Percentiles rank a stretch among this genome's conserved stretches.
phyloP scores from a whole-genome alignment of 2,113 vertebrate genomes.

The Dasypus novemcinctus region DNA sequence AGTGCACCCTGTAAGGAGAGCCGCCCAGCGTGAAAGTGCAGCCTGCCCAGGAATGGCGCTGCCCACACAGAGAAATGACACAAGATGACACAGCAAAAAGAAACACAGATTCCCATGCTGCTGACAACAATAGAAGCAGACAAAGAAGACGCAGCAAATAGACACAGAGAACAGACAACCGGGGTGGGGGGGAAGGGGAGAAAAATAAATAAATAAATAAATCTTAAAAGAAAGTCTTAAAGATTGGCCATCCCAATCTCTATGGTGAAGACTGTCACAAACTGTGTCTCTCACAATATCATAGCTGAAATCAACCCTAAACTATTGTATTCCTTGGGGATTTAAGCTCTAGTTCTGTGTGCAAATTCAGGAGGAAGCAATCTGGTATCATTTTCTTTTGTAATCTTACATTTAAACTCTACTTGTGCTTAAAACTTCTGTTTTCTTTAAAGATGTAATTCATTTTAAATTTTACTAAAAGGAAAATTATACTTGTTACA shows the following conservation, averaged over 20 bases:
- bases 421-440: not conserved
- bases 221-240: no score
- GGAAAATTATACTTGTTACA: not conserved
- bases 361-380: not conserved
- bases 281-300: not conserved
- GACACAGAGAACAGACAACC: no score
- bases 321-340: not conserved
- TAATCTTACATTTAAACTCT: not conserved
- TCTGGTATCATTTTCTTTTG: not conserved
- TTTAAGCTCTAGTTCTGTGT: not conserved
- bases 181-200: no score
- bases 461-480: slow-evolving; percentile 12
- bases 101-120: no score
- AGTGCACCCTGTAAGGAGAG: no score
- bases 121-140: no score
- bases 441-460: slow-evolving; percentile 7
- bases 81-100: no score
- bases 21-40: no score
- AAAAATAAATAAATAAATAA: no score
- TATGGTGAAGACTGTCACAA: not conserved
- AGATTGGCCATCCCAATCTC: not conserved
- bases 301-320: not conserved
- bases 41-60: no score
- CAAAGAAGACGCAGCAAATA: no score
- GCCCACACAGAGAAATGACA: no score